phyloP scores from a whole-genome alignment of 2,888 invertebrate species.

The Perithous albicinctus region DNA sequence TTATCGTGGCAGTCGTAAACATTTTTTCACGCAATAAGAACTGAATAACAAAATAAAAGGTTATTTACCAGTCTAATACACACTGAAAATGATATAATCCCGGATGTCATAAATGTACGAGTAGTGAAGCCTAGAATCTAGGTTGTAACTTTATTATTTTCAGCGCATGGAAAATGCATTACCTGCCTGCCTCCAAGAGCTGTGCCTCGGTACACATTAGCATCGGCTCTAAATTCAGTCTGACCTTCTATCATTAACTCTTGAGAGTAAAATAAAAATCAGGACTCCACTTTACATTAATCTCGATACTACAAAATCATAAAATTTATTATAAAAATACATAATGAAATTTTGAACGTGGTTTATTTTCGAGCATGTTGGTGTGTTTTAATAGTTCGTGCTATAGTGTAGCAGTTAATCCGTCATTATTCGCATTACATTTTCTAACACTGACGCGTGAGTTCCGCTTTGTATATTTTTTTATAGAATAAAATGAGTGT shows the following conservation, averaged over 20 bases:
- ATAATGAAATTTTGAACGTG: slow-evolving; percentile 50
- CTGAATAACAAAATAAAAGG: too few species aligned
- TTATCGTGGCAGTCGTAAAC: too few species aligned
- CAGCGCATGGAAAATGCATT: too few species aligned
- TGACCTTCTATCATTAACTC: background rate
- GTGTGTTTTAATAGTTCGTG: slow-evolving; percentile 31
- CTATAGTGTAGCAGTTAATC: slow-evolving; percentile 15
- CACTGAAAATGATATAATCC: too few species aligned
- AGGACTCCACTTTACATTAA: slow-evolving; percentile 3
- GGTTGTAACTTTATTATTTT: too few species aligned
- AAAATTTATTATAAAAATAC: slow-evolving; percentile 36
- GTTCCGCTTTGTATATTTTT: background rate
- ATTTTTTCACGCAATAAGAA: too few species aligned
- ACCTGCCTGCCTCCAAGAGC: too few species aligned
- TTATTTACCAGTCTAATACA: too few species aligned
- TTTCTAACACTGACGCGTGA: background rate
- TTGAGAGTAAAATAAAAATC: background rate
- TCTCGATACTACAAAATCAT: slow-evolving; percentile 46
- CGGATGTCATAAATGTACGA: too few species aligned
- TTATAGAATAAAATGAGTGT: background rate
- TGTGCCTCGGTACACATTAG: too few species aligned
- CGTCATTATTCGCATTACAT: slow-evolving; percentile 1
- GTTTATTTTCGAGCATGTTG: slow-evolving; percentile 41
- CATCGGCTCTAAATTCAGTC: too few species aligned
- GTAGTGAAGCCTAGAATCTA: too few species aligned